Evolutionary conservation across 2,888 invertebrate genomes (phyloP), one percentile per base, ranked within the genome.

Genomic region (Notodonta ziczac): DNA sequence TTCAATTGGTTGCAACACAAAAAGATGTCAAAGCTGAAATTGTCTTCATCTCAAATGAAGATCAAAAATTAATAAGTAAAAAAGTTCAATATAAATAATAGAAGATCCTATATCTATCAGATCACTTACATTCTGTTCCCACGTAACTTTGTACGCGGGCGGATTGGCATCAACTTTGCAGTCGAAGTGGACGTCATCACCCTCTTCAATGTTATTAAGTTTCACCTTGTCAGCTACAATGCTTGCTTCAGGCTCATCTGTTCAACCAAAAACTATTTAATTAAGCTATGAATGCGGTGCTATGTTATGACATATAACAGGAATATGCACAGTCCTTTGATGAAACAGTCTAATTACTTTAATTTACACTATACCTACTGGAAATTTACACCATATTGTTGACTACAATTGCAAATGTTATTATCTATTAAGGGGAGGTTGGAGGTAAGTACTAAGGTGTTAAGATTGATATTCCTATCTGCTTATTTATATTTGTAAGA

Each of bases 161-260:
- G 72, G 72, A 53, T 70, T 70, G 48, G 72, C 72, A 12, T 48
- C 55, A 6, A 70, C 66, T 32, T 63, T 57, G 52, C 72, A 72
- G 53, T 66, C 64, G 40, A 70, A 68, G 53, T 66, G 66, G 10
- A 70, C 70, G 58, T 70, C 68, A 24, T 44, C 16, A 24, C 56
- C 44, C 56, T 56, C 56, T 13, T 42, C 12, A 44, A 56, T 56
- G 44, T 24, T 9, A 16, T 44, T 16, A 12, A 14, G 16, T 12
- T 44, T 44, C 56, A 44, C 44, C n/a, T 42, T 9, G 14, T 39
- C 40, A 14, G 5, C 24, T 4, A 8, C 5, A 13, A 56, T 56
- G 12, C 10, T 42, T 4, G 24, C 56, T 8, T 24, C 44, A 16
- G 56, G 56, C 56, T 9, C 13, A 44, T 56, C 56, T 56, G 44